Evolutionary conservation across 2,113 vertebrate genomes (phyloP).

Genomic region (Scomber scombrus): DNA sequence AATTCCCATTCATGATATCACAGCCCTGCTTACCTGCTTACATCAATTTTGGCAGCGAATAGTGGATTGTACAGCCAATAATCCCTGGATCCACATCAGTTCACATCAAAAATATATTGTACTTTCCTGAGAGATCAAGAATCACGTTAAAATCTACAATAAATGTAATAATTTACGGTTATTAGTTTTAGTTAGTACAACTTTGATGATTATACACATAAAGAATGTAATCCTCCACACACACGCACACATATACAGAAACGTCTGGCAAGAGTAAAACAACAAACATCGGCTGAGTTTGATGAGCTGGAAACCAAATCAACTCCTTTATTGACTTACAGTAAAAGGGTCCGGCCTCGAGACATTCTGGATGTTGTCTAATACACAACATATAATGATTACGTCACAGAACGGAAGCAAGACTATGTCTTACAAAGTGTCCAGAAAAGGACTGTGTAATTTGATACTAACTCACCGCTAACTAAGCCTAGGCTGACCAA

Average conservation of each 20-base stretch:
- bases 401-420: slow-evolving; percentile 11
- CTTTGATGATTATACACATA: background rate
- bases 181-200: background rate
- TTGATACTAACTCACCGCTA: background rate
- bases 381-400: slow-evolving; percentile 21
- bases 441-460: background rate
- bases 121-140: background rate
- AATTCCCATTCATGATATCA: slow-evolving; percentile 55
- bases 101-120: slow-evolving; percentile 12
- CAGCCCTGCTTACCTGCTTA: slow-evolving; percentile 39
- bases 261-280: background rate
- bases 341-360: slow-evolving; percentile 19
- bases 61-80: slow-evolving; percentile 40
- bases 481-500: too few relatives aligned
- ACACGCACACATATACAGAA: background rate
- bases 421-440: too few relatives aligned
- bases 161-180: background rate
- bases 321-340: slow-evolving; percentile 48
- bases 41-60: slow-evolving; percentile 49
- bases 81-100: slow-evolving; percentile 42
- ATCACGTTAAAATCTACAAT: background rate
- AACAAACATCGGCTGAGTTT: slow-evolving; percentile 17
- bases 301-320: slow-evolving; percentile 56
- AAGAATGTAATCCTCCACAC: slow-evolving; percentile 11
- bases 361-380: background rate